A percentile compares a stretch with the other conserved stretches of the same genome.
These are phyloP conservation scores for Phymatocera aterrima DNA, from an alignment of 2,888 invertebrate species.

Conservation along the genomic window DNA sequence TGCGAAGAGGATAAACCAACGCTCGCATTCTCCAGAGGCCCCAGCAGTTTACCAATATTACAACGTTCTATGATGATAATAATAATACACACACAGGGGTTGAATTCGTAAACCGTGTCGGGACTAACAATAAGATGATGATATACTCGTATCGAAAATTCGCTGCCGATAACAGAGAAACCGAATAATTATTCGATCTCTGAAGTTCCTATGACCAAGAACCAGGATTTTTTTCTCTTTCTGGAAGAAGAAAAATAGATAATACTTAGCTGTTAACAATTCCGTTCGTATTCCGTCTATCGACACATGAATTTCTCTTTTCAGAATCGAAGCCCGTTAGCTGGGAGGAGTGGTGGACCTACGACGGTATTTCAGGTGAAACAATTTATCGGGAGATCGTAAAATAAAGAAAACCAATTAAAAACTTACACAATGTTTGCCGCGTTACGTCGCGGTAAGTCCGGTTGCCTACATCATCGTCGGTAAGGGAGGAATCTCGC, in stretches of 20 bases:
- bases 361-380: constrained; percentile 95
- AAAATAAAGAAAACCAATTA: not conserved
- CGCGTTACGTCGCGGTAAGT: not conserved
- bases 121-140: no score
- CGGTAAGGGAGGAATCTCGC: no score
- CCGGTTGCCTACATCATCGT: no score
- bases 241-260: not conserved
- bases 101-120: no score
- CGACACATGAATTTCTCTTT: constrained; percentile 75
- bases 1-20: constrained; percentile 32
- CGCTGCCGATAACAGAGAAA: constrained; percentile 22
- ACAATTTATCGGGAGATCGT: not conserved
- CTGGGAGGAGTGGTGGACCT: constrained; percentile 98
- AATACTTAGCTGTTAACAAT: not conserved
- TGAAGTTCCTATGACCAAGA: not conserved
- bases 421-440: not conserved
- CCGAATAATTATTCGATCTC: not conserved
- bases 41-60: no score
- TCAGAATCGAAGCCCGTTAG: constrained; percentile 86
- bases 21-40: no score
- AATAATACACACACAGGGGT: no score
- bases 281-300: not conserved
- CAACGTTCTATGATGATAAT: no score
- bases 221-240: no score
- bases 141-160: no score